A percentile compares a stretch with the other conserved stretches of the same genome.
Evolutionary conservation across 2,888 invertebrate genomes (phyloP).

Genomic region (Hololepta plana): DNA sequence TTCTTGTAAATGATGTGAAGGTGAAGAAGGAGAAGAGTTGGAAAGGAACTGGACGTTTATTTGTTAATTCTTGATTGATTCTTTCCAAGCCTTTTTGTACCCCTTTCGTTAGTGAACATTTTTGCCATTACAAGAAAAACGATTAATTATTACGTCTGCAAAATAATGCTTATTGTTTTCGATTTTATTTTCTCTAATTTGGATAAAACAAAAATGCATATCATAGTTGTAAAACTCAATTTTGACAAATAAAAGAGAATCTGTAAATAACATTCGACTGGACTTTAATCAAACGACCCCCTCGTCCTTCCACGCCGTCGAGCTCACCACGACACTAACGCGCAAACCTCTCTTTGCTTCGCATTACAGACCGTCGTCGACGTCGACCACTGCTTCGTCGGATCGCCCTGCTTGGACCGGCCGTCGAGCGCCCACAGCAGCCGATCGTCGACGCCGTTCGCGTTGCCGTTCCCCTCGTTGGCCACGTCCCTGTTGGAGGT

Average conservation of each 20-base stretch:
- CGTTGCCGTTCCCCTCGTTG: slow-evolving; percentile 34
- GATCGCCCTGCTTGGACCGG: slow-evolving; percentile 24
- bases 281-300: slow-evolving; percentile 3
- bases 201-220: slow-evolving; percentile 75
- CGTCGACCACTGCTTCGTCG: slow-evolving; percentile 27
- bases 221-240: slow-evolving; percentile 81
- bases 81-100: no score
- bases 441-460: slow-evolving; percentile 35
- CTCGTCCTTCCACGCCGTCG: no score
- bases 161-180: slow-evolving; percentile 40
- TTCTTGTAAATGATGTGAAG: no score
- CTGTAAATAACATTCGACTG: slow-evolving; percentile 14
- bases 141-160: slow-evolving; percentile 8
- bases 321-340: no score
- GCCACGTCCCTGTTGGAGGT: slow-evolving; percentile 34
- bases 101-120: no score
- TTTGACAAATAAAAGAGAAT: slow-evolving; percentile 65
- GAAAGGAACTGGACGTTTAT: no score
- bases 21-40: no score
- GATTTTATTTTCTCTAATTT: no score
- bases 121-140: background rate
- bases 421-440: slow-evolving; percentile 28
- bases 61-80: no score
- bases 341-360: background rate
- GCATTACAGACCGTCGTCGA: slow-evolving; percentile 25